phyloP scores from a whole-genome alignment of 2,113 vertebrate species.

The Apaloderma vittatum region DNA sequence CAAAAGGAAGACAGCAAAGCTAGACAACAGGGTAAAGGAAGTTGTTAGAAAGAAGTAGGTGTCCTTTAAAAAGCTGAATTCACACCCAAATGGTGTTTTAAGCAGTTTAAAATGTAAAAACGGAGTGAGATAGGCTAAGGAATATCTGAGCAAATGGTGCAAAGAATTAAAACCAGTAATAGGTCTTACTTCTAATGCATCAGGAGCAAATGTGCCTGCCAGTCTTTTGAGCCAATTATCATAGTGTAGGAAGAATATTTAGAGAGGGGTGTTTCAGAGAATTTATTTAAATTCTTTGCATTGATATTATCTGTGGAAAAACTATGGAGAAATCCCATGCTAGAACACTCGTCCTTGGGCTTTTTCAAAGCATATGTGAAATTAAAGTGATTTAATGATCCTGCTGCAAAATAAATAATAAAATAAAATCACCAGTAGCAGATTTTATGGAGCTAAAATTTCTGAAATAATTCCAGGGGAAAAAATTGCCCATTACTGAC shows the following conservation, averaged over 20 bases:
- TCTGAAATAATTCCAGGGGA: neutral
- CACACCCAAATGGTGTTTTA: neutral
- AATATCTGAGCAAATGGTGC: neutral
- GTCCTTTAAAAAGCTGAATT: conserved; percentile 15
- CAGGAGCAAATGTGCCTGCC: neutral
- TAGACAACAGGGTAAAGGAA: neutral
- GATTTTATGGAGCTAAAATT: neutral
- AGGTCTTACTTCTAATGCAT: neutral
- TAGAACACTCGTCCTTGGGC: neutral
- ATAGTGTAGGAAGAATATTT: neutral
- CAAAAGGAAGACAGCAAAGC: neutral
- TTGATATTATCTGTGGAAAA: neutral
- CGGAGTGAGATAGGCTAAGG: neutral
- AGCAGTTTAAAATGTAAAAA: neutral
- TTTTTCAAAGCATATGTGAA: neutral
- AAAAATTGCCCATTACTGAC: neutral
- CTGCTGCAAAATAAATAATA: neutral
- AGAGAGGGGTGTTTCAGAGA: neutral
- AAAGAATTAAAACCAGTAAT: neutral
- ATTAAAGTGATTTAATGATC: neutral
- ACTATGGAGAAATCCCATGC: neutral
- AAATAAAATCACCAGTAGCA: neutral
- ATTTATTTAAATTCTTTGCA: neutral
- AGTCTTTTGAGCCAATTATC: neutral
- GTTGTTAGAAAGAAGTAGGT: conserved; percentile 21